Evolutionary conservation across 2,888 invertebrate species (phyloP).

Genomic region (Mycogona germanica): DNA sequence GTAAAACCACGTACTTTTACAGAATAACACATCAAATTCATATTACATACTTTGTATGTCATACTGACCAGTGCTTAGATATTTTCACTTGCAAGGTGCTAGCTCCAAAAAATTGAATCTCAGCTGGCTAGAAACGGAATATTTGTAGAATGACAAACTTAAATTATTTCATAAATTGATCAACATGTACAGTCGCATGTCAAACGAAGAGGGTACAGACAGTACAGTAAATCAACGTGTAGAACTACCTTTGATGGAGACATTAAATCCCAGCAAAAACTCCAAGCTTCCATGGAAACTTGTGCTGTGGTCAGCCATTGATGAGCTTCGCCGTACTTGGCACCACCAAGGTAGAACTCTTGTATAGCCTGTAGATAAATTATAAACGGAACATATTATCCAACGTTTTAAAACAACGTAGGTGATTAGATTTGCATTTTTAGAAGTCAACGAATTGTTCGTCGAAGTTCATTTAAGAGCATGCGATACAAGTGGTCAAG

Average conservation of each 20-base stretch:
- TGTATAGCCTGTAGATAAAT: constrained; percentile 41
- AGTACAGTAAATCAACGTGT: neutral
- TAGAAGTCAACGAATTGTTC: no score
- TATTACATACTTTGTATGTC: no score
- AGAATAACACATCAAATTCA: no score
- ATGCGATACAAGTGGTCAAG: no score
- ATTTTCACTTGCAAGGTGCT: constrained; percentile 80
- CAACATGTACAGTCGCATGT: neutral
- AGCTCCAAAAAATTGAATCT: constrained; percentile 89
- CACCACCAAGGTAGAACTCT: constrained; percentile 46
- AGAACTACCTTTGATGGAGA: constrained; percentile 61
- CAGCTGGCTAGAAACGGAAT: constrained; percentile 50
- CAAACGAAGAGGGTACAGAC: neutral
- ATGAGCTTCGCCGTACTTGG: constrained; percentile 63
- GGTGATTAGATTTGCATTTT: no score
- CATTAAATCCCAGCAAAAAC: constrained; percentile 80
- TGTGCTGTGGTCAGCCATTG: constrained; percentile 77
- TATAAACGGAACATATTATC: no score
- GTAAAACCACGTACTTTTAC: no score
- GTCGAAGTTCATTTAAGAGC: no score
- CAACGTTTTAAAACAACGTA: no score
- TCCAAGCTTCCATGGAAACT: constrained; percentile 79
- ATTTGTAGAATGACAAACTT: constrained; percentile 11
- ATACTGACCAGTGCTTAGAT: constrained; percentile 54
- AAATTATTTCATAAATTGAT: constrained; percentile 7